Evolutionary conservation across 1,140 invertebrate genomes (phyloP).

Genomic region (Hesperophylax magnus): DNA sequence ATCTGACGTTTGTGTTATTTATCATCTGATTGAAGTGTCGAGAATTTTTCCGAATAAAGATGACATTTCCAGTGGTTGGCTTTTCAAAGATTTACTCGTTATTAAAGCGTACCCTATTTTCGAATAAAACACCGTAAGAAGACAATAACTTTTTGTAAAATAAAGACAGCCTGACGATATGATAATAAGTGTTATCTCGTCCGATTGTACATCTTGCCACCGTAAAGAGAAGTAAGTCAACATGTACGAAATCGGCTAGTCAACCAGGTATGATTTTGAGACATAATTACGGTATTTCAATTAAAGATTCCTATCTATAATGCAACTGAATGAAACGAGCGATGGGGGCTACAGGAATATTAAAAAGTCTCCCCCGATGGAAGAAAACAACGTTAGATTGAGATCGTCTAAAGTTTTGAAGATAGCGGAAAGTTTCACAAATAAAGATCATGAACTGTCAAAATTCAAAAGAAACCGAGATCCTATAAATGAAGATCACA

Average conservation of each 20-base stretch:
- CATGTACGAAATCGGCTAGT: slow-evolving; percentile 48
- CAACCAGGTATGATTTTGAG: slow-evolving; percentile 41
- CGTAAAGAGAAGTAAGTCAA: slow-evolving; percentile 38
- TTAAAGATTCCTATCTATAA: slow-evolving; percentile 38
- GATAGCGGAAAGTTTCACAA: slow-evolving; percentile 70
- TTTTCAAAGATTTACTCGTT: background rate
- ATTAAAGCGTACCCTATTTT: background rate
- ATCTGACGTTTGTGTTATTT: slow-evolving; percentile 31
- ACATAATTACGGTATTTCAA: slow-evolving; percentile 17
- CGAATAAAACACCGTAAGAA: background rate
- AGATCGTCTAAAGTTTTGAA: slow-evolving; percentile 64
- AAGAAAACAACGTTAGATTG: slow-evolving; percentile 32
- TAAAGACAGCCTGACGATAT: slow-evolving; percentile 7
- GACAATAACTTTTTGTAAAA: background rate
- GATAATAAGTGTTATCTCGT: slow-evolving; percentile 38
- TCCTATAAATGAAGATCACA: slow-evolving; percentile 10
- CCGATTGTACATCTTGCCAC: slow-evolving; percentile 11
- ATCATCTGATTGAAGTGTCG: slow-evolving; percentile 10
- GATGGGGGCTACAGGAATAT: slow-evolving; percentile 50
- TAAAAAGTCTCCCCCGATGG: slow-evolving; percentile 48
- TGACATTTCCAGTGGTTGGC: slow-evolving; percentile 4
- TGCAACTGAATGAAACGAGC: slow-evolving; percentile 45
- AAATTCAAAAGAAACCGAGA: slow-evolving; percentile 37
- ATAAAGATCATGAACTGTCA: slow-evolving; percentile 63
- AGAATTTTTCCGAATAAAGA: background rate